These are phyloP conservation scores for Embiotoca jacksoni DNA, from an alignment of 2,113 vertebrate genomes.

Conservation along the genomic window DNA sequence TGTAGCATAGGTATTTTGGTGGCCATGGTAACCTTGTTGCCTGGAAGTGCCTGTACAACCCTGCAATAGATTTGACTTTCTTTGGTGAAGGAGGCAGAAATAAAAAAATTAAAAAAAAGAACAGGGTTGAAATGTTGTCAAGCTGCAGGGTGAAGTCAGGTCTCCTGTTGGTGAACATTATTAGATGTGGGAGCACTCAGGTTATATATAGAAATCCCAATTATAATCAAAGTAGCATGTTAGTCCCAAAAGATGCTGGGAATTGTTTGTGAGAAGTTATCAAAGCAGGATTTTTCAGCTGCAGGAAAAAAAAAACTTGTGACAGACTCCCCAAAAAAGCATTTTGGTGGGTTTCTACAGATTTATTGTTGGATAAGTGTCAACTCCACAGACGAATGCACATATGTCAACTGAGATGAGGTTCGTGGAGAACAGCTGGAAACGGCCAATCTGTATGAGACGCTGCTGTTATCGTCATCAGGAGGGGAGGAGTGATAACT, in stretches of 20 bases:
- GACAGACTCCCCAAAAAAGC: not conserved
- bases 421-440: too few relatives aligned
- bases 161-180: conserved; percentile 13
- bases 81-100: not conserved
- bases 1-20: conserved; percentile 35
- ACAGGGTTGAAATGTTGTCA: conserved; percentile 40
- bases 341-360: not conserved
- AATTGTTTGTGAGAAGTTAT: not conserved
- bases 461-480: not conserved
- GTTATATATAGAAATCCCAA: conserved; percentile 27
- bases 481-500: conserved; percentile 7
- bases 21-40: conserved; percentile 64
- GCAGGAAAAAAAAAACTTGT: not conserved
- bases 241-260: conserved; percentile 11
- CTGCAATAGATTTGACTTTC: conserved; percentile 4
- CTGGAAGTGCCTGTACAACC: conserved; percentile 25
- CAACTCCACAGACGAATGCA: not conserved
- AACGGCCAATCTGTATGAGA: not conserved
- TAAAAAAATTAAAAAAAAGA: not conserved
- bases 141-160: conserved; percentile 32
- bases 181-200: conserved; percentile 24
- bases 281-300: not conserved
- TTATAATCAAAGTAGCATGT: conserved; percentile 12
- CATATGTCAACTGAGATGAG: not conserved
- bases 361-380: conserved; percentile 9